Evolutionary conservation across 2,888 invertebrate genomes (phyloP).

Genomic region (Mactromeris polynyma): DNA sequence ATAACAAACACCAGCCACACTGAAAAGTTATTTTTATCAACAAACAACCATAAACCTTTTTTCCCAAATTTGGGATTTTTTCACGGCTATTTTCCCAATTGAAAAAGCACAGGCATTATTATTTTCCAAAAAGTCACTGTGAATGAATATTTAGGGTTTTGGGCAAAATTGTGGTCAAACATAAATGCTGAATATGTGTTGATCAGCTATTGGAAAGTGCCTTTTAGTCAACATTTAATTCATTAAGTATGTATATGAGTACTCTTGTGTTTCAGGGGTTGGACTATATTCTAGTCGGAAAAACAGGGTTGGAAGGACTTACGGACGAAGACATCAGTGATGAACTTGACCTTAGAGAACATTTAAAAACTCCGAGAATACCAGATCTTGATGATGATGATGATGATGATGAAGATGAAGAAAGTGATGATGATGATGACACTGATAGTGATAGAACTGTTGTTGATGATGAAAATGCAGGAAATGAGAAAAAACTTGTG

Average conservation of each 20-base stretch:
- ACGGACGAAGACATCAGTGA: conserved; percentile 32
- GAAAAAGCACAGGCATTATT: no score
- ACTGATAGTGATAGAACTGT: conserved; percentile 57
- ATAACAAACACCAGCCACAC: no score
- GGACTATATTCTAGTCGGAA: conserved; percentile 78
- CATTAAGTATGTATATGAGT: background rate
- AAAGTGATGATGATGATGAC: conserved; percentile 46
- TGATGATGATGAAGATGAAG: conserved; percentile 44
- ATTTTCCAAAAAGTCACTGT: no score
- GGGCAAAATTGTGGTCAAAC: no score
- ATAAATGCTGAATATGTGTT: no score
- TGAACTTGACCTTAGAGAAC: conserved; percentile 37
- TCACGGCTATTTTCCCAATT: no score
- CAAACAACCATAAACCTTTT: no score
- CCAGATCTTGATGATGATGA: conserved; percentile 36
- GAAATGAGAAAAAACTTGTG: conserved; percentile 23
- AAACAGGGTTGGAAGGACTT: conserved; percentile 64
- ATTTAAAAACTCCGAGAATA: conserved; percentile 33
- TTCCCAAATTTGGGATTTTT: no score
- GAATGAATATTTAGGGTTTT: no score
- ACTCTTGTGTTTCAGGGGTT: conserved; percentile 73
- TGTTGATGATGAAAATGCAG: conserved; percentile 26
- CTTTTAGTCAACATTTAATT: background rate
- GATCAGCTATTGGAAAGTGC: no score
- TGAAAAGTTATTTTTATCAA: no score